These are phyloP conservation scores for Lagria hirta DNA, from an alignment of 2,888 invertebrate genomes.

Conservation along the genomic window DNA sequence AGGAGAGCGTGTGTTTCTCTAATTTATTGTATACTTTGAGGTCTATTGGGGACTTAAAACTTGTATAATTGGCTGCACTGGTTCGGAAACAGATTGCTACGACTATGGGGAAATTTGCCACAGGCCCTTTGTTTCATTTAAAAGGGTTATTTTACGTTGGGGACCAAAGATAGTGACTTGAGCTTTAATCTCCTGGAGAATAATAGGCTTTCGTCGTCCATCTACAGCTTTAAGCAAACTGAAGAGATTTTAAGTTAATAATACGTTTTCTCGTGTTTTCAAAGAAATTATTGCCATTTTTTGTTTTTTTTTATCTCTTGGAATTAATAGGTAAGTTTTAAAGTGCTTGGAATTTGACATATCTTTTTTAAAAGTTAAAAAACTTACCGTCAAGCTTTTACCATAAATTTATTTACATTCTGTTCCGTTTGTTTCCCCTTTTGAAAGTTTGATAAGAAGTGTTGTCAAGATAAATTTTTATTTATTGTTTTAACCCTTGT, in stretches of 20 bases:
- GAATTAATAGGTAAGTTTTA: too few relatives aligned
- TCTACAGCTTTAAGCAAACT: conserved; percentile 21
- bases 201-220: conserved; percentile 35
- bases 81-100: conserved; percentile 49
- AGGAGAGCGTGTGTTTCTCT: conserved; percentile 31
- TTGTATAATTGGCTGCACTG: conserved; percentile 51
- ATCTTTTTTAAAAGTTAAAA: too few relatives aligned
- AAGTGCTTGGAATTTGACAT: too few relatives aligned
- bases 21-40: conserved; percentile 45
- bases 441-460: conserved; percentile 17
- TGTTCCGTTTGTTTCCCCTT: conserved; percentile 12
- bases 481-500: conserved; percentile 14
- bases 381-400: too few relatives aligned
- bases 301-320: too few relatives aligned
- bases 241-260: too few relatives aligned
- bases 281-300: too few relatives aligned
- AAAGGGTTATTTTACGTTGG: conserved; percentile 46
- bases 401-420: too few relatives aligned
- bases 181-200: conserved; percentile 35
- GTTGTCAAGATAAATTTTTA: conserved; percentile 13
- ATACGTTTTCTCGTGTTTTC: too few relatives aligned
- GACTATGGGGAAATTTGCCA: conserved; percentile 43
- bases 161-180: conserved; percentile 38
- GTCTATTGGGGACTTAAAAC: conserved; percentile 45
- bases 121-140: conserved; percentile 45